Evolutionary conservation across 2,888 invertebrate genomes (phyloP), one percentile per base, ranked within the genome.

Genomic region (Luperina nickerlii): DNA sequence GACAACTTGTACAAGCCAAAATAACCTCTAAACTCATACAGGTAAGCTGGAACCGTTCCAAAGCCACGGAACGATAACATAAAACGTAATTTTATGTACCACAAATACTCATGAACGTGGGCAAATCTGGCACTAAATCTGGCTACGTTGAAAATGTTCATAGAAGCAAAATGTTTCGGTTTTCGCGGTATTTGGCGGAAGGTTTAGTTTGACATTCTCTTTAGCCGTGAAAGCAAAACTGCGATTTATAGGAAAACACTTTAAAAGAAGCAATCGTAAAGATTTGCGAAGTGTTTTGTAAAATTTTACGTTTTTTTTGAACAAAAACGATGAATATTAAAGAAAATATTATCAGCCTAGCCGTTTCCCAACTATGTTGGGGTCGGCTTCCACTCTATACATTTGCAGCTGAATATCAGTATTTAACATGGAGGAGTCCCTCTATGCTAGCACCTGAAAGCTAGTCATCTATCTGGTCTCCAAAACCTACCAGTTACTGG

Each of bases 41-140:
- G 83, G 80, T 88, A 74, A 42, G 15, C 20, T 88, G 86, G 83
- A 79, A 65, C 1, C 5, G 27, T 74, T 78, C 83, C 88, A 87
- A 77, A 74, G 0, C 18, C 24, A 15, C 73, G 20, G 3, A 60
- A 70, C 74, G 72, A 76, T 79, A 74, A 32, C 69, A 83, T 88
- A 75, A 80, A 86, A 76, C 63, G 67, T 83, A 78, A 87, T 79
- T 79, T 87, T 88, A 76, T 71, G 66, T 63, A 48, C 77, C 73
- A 76, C 71, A 86, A 76, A 78, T 79, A 79, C 68, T 70, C 62
- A 80, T 76, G 82, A 88, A 74, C 57, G 73, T 51, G 8, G 73
- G 1, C 77, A 83, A 83, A 83, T 86, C 70, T 77, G 63, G 38
- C 66, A 67, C n/a, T n/a, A n/a, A n/a, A n/a, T n/a, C n/a, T n/a